These are phyloP conservation scores for Dicranocentrus wangi DNA, from an alignment of 2,888 invertebrate genomes.

Conservation along the genomic window DNA sequence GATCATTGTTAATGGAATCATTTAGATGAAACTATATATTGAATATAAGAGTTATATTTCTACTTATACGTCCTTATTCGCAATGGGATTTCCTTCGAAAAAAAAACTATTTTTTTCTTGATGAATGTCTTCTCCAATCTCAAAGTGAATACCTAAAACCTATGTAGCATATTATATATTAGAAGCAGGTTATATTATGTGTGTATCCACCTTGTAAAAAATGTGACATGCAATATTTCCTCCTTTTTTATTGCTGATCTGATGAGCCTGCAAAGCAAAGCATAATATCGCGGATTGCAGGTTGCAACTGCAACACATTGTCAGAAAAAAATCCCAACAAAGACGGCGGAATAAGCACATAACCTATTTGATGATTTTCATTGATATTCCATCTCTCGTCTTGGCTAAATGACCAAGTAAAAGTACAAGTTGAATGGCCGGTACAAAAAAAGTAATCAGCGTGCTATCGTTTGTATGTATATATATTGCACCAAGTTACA, in stretches of 20 bases:
- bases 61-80: too few relatives aligned
- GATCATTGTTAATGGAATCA: too few relatives aligned
- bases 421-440: constrained; percentile 54
- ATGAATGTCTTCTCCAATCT: too few relatives aligned
- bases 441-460: constrained; percentile 28
- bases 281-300: background rate
- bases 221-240: constrained; percentile 17
- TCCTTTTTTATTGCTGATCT: constrained; percentile 16
- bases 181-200: too few relatives aligned
- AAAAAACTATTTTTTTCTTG: too few relatives aligned
- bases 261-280: too few relatives aligned
- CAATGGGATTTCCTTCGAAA: too few relatives aligned
- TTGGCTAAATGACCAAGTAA: constrained; percentile 46
- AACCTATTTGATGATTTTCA: constrained; percentile 51
- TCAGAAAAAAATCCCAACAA: constrained; percentile 14
- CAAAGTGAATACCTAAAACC: too few relatives aligned
- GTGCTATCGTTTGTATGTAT: too few relatives aligned
- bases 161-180: too few relatives aligned
- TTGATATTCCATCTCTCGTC: constrained; percentile 38
- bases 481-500: constrained; percentile 32
- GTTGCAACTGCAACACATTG: constrained; percentile 15
- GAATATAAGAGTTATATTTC: too few relatives aligned
- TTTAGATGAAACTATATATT: too few relatives aligned
- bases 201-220: background rate
- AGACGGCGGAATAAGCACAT: constrained; percentile 27